These are phyloP conservation scores for Microplitis manilae DNA, from an alignment of 2,888 invertebrate species.

Conservation along the genomic window DNA sequence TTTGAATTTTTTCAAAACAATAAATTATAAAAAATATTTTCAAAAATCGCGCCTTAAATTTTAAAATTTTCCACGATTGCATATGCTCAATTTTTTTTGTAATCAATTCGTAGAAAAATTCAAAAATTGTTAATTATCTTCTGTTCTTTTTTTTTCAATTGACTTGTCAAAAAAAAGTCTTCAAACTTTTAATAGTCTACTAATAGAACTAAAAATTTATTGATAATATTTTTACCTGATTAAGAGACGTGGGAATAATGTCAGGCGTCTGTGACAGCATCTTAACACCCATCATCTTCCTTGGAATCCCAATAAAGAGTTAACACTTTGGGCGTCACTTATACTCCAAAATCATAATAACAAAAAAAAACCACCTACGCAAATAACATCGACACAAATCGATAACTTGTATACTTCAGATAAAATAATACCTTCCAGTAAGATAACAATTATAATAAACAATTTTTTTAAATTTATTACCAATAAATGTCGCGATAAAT, in stretches of 20 bases:
- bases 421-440: neutral
- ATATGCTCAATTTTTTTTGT: too few species aligned
- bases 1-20: too few species aligned
- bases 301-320: slow-evolving; percentile 23
- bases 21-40: too few species aligned
- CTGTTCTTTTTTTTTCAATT: neutral
- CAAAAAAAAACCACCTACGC: slow-evolving; percentile 24
- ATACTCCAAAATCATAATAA: slow-evolving; percentile 44
- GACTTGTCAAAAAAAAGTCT: too few species aligned
- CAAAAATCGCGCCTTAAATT: too few species aligned
- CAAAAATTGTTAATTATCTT: neutral
- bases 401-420: slow-evolving; percentile 3
- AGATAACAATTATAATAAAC: neutral
- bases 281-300: slow-evolving; percentile 44
- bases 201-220: neutral
- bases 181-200: too few species aligned
- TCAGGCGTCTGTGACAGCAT: slow-evolving; percentile 65
- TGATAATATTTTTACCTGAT: slow-evolving; percentile 54
- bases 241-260: slow-evolving; percentile 62
- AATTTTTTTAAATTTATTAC: neutral
- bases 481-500: neutral
- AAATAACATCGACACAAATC: slow-evolving; percentile 6
- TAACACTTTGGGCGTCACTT: slow-evolving; percentile 42
- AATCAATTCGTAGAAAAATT: neutral
- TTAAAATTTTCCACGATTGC: too few species aligned